These are phyloP conservation scores for Drosophila neonasuta DNA, from an alignment of 2,888 invertebrate genomes.

Conservation along the genomic window DNA sequence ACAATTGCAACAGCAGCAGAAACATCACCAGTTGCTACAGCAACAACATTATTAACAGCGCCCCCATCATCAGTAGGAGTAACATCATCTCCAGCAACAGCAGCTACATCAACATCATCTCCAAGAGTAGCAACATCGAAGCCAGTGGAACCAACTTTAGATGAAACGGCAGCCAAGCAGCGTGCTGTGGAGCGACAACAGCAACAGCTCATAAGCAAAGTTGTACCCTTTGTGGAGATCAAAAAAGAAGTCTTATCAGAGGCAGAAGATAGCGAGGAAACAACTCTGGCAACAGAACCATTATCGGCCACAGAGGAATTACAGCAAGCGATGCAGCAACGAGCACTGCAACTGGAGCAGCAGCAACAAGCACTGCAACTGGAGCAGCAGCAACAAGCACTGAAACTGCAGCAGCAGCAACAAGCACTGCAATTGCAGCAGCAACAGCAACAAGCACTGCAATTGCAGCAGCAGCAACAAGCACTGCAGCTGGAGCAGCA, in stretches of 20 bases:
- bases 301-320: too few relatives aligned
- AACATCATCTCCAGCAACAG: not conserved
- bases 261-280: constrained; percentile 64
- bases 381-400: too few relatives aligned
- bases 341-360: too few relatives aligned
- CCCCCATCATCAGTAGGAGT: constrained; percentile 3
- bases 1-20: constrained; percentile 1
- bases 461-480: constrained; percentile 28
- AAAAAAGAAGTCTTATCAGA: constrained; percentile 76
- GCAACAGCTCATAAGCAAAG: constrained; percentile 65
- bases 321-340: too few relatives aligned
- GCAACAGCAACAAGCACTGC: too few relatives aligned
- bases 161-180: constrained; percentile 36
- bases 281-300: too few relatives aligned
- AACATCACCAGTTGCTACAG: not conserved
- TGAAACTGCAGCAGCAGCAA: not conserved
- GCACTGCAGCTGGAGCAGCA: constrained; percentile 29
- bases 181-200: constrained; percentile 61
- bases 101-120: not conserved
- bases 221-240: constrained; percentile 78
- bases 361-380: too few relatives aligned
- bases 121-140: constrained; percentile 6
- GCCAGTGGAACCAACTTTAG: constrained; percentile 10
- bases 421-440: not conserved
- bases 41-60: constrained; percentile 7